phyloP scores from a whole-genome alignment of 2,797 vertebrate species.

The Lepilemur ruficaudatus region DNA sequence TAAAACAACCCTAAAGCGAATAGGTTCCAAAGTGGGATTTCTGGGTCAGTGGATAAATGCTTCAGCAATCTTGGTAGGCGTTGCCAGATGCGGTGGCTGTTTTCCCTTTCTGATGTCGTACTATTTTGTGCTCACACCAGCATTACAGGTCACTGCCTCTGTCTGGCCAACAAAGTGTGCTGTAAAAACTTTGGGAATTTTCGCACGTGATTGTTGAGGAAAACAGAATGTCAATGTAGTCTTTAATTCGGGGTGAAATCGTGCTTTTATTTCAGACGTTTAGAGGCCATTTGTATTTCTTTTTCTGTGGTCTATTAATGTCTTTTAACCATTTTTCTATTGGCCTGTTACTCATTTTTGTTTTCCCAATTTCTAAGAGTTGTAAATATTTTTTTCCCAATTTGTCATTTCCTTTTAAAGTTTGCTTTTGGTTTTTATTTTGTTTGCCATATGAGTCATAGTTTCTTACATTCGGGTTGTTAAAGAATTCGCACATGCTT shows the following conservation, averaged over 20 bases:
- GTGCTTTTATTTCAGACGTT: not conserved
- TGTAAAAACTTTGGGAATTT: not conserved
- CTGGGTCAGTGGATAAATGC: not conserved
- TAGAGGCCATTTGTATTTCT: not conserved
- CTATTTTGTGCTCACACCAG: not conserved
- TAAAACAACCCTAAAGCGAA: not conserved
- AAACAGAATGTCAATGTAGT: not conserved
- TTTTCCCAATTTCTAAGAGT: not conserved
- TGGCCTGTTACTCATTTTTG: not conserved
- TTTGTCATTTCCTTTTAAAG: not conserved
- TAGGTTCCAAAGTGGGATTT: not conserved
- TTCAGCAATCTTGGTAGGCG: not conserved
- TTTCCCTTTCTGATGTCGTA: not conserved
- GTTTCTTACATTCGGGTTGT: not conserved
- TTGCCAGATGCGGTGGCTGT: not conserved
- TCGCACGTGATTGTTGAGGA: not conserved
- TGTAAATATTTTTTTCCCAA: not conserved
- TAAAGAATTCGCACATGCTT: not conserved
- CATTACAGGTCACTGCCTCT: not conserved
- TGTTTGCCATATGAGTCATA: not conserved
- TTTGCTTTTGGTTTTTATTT: not conserved
- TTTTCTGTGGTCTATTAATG: not conserved
- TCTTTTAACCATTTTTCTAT: not conserved
- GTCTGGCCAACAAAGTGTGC: not conserved
- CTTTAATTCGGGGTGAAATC: not conserved